Evolutionary conservation across 1,140 invertebrate genomes (phyloP).

Genomic region (Drosophila tani): DNA sequence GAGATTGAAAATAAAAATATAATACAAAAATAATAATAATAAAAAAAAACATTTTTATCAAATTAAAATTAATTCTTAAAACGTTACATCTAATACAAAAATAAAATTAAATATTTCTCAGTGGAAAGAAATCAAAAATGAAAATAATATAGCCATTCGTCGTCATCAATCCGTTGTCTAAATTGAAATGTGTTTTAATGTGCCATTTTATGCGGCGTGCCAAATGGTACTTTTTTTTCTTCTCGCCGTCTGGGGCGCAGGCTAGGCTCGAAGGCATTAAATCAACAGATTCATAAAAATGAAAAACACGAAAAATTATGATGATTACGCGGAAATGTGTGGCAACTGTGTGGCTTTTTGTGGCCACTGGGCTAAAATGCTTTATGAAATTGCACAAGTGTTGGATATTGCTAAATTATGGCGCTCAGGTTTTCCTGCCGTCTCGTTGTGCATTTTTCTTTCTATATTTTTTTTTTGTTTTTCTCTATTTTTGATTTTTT

Average conservation of each 20-base stretch:
- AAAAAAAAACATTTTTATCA: background rate
- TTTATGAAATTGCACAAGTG: conserved; percentile 80
- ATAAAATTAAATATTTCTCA: background rate
- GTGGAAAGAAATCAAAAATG: conserved; percentile 45
- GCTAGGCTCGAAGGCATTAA: conserved; percentile 48
- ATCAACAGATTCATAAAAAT: conserved; percentile 62
- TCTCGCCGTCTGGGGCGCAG: conserved; percentile 2
- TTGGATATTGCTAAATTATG: conserved; percentile 75
- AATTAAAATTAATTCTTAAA: background rate
- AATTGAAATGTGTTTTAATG: conserved; percentile 80
- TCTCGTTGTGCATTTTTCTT: conserved; percentile 12
- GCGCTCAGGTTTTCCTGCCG: conserved; percentile 31
- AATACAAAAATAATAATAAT: too few species aligned
- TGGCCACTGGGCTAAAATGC: conserved; percentile 66
- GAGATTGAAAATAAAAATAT: too few species aligned
- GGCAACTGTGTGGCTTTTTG: conserved; percentile 64
- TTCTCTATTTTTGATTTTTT: conserved; percentile 1
- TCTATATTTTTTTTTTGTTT: background rate
- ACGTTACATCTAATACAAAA: too few species aligned
- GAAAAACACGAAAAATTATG: conserved; percentile 75
- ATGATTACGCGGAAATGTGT: conserved; percentile 82
- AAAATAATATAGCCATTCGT: conserved; percentile 63
- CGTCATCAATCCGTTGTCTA: conserved; percentile 52
- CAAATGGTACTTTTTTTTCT: conserved; percentile 48
- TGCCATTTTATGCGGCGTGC: conserved; percentile 59